phyloP scores from a whole-genome alignment of 1,140 invertebrate genomes.

The Yoshiicerus persimilis region DNA sequence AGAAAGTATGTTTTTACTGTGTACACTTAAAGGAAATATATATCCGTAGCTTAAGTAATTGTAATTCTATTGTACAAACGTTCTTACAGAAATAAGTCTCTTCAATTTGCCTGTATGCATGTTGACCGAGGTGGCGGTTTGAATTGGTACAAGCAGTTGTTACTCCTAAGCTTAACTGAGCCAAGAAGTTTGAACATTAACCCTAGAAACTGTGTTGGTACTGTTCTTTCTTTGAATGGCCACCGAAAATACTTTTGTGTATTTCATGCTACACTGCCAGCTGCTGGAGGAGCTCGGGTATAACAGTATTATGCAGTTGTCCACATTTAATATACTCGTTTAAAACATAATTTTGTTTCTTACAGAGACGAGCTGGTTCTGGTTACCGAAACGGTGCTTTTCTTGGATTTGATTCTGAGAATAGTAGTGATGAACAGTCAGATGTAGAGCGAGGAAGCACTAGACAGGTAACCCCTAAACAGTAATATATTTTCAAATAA shows the following conservation, averaged over 20 bases:
- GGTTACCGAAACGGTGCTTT: slow-evolving; percentile 64
- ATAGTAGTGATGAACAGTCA: slow-evolving; percentile 64
- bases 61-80: slow-evolving; percentile 28
- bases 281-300: slow-evolving; percentile 55
- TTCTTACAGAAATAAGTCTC: slow-evolving; percentile 78
- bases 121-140: slow-evolving; percentile 82
- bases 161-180: slow-evolving; percentile 80
- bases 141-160: slow-evolving; percentile 85
- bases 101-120: slow-evolving; percentile 90
- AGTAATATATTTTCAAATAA: background rate
- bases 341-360: background rate
- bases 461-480: background rate
- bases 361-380: slow-evolving; percentile 31
- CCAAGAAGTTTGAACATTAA: slow-evolving; percentile 84
- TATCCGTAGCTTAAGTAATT: background rate
- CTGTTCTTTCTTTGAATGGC: slow-evolving; percentile 92
- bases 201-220: slow-evolving; percentile 94
- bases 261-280: slow-evolving; percentile 92
- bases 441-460: slow-evolving; percentile 61
- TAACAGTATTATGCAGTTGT: background rate
- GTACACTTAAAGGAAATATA: background rate
- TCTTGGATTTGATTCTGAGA: slow-evolving; percentile 69
- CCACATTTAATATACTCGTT: too few relatives aligned
- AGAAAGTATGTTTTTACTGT: slow-evolving; percentile 68
- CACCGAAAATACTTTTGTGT: slow-evolving; percentile 97